Base-by-base conservation (phyloP, 2,888 invertebrate species). In the Dascillus cervinus region DNA sequence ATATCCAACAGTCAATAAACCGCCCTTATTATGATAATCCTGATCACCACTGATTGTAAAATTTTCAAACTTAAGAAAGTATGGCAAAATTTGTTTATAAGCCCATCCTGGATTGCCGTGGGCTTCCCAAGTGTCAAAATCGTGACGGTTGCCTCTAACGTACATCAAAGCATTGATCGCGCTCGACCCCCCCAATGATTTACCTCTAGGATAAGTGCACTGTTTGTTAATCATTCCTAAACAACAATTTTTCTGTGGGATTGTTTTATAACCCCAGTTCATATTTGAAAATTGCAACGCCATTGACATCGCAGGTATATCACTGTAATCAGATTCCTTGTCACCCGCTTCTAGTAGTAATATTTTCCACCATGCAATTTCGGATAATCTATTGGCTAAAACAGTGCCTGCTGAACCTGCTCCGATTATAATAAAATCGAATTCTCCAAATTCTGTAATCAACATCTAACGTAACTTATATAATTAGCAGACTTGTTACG, bases 91-190 rank as follows among this genome's bases (percentile, higher is more conserved):
- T 11, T 82, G 73, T 12, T 74, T 64, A 68, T 73, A 85, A 26
- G 77, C 73, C 86, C 86, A 86, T 1, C 82, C 83, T 0, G 69
- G 60, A 54, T 83, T 82, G 1, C 83, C 87, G 50, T 77, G 55
- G 1, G 65, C 66, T 8, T 75, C 74, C 90, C 90, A 90, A 3
- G 69, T 64, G 51, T 89, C 80, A 56, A 82, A 90, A 53, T 90
- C 88, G 3, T 68, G 61, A 1, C 71, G 69, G 47, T 78, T 71
- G 6, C 83, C 86, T 39, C 84, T 65, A 0, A 81, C 82, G 50
- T 82, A 85, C 49, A 82, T 77, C 86, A 90, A 86, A 47, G 79
- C 80, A 56, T 89, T 89, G 5, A 88, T 65, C 0, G 82, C 78
- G 41, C 82, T 82, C 4, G 79, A 79, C 2, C 90, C 90, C 3